Evolutionary conservation across 2,797 vertebrate species (phyloP).

Genomic region (Melanotaenia trifasciata): DNA sequence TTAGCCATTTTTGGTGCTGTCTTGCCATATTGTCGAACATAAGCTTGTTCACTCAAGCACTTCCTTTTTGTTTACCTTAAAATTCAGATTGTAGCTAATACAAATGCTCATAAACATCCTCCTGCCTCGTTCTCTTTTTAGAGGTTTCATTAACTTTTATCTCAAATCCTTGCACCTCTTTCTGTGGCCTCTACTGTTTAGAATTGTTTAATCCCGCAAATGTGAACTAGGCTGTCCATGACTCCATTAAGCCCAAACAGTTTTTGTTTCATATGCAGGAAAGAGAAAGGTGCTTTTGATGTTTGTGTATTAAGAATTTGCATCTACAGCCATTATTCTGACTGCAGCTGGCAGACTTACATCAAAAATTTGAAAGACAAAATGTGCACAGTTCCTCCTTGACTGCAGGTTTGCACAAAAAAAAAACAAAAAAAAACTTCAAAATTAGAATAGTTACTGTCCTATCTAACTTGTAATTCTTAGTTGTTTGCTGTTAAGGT

Average conservation of each 20-base stretch:
- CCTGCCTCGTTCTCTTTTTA: not conserved
- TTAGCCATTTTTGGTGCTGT: conserved; percentile 17
- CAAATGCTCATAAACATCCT: not conserved
- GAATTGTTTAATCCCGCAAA: conserved; percentile 8
- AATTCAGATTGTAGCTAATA: not conserved
- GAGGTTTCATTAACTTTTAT: not conserved
- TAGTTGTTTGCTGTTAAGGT: conserved; percentile 1
- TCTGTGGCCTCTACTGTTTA: conserved; percentile 1
- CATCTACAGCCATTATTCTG: not conserved
- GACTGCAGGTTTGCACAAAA: conserved; percentile 2
- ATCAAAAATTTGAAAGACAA: not conserved
- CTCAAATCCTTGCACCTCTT: conserved; percentile 3
- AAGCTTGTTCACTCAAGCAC: not conserved
- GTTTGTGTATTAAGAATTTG: not conserved
- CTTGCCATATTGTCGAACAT: conserved; percentile 9
- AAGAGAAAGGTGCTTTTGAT: conserved; percentile 4
- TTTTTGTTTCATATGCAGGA: conserved; percentile 17
- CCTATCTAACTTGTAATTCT: conserved; percentile 5
- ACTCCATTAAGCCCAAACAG: conserved; percentile 16
- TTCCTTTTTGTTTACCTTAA: not conserved
- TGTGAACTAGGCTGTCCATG: conserved; percentile 5
- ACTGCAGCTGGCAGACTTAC: conserved; percentile 10
- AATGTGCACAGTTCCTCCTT: not conserved
- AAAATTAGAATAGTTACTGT: conserved; percentile 19
- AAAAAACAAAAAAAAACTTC: not conserved